A percentile compares a stretch with the other conserved stretches of the same genome.
Conservation (phyloP, 1,140 invertebrate genomes). For the Linepithema humile region DNA sequence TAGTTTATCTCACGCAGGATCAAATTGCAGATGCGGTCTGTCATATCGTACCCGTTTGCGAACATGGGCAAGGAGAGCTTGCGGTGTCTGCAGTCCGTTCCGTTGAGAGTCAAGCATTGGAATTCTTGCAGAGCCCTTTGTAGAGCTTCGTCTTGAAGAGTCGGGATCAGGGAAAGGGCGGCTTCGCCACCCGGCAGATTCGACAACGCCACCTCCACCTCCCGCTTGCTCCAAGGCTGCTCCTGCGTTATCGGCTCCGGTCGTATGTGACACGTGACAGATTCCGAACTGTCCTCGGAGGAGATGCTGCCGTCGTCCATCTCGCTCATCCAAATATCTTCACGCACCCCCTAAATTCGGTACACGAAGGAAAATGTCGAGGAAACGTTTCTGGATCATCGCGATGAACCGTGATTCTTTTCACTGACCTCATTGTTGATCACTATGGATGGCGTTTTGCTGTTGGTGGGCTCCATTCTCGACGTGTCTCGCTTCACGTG, state of each 20-base stretch:
- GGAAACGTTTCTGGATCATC: background rate
- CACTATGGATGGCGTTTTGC: slow-evolving; percentile 51
- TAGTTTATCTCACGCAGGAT: background rate
- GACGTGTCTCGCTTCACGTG: slow-evolving; percentile 46
- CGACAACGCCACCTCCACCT: slow-evolving; percentile 74
- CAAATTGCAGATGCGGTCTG: background rate
- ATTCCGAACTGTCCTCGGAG: slow-evolving; percentile 75
- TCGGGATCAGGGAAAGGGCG: slow-evolving; percentile 73
- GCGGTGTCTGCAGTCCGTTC: slow-evolving; percentile 24
- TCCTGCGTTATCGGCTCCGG: slow-evolving; percentile 68
- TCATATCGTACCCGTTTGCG: slow-evolving; percentile 73
- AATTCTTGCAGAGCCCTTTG: slow-evolving; percentile 70
- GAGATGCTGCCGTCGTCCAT: slow-evolving; percentile 74
- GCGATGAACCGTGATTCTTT: slow-evolving; percentile 31
- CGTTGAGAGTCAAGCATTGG: slow-evolving; percentile 57
- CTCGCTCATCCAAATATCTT: slow-evolving; percentile 76
- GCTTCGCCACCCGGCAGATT: slow-evolving; percentile 79
- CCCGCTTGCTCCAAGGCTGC: slow-evolving; percentile 77
- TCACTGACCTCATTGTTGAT: slow-evolving; percentile 65
- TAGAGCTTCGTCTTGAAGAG: slow-evolving; percentile 70
- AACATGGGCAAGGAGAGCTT: slow-evolving; percentile 64
- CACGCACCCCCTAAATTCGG: slow-evolving; percentile 64
- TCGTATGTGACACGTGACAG: slow-evolving; percentile 67
- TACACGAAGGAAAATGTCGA: background rate
- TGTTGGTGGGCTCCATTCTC: slow-evolving; percentile 30